These are phyloP conservation scores for Torymus texanus DNA, from an alignment of 2,888 invertebrate species.

Conservation along the genomic window DNA sequence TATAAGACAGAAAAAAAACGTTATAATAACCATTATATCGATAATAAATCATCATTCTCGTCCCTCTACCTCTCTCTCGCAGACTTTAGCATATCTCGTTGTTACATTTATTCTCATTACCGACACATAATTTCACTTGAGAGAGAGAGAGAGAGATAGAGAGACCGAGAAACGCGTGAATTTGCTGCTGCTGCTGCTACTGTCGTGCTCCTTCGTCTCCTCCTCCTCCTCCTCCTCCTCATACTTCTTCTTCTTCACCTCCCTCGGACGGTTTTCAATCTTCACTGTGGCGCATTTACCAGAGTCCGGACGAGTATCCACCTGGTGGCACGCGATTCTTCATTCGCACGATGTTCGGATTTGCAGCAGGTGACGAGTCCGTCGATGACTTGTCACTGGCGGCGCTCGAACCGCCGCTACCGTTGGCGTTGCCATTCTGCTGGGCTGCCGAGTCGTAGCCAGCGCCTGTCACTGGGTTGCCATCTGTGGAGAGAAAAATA, in stretches of 20 bases:
- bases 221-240: neutral
- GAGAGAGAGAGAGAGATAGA: neutral
- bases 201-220: neutral
- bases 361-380: constrained; percentile 66
- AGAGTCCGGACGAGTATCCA: constrained; percentile 82
- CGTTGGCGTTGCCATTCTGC: constrained; percentile 76
- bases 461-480: constrained; percentile 78
- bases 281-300: constrained; percentile 76
- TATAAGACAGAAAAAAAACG: neutral
- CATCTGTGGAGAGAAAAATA: constrained; percentile 71
- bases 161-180: neutral
- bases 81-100: too few species aligned
- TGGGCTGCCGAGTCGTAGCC: constrained; percentile 76
- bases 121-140: too few species aligned
- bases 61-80: too few species aligned
- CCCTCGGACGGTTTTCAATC: constrained; percentile 6
- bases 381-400: too few species aligned
- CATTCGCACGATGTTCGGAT: constrained; percentile 70
- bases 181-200: constrained; percentile 11
- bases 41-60: too few species aligned
- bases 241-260: neutral
- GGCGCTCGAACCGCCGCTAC: constrained; percentile 69
- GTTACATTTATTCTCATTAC: too few species aligned
- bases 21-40: too few species aligned
- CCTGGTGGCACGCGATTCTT: constrained; percentile 82